Base-by-base conservation (phyloP, 2,888 invertebrate species). In the Leptinotarsa rubiginosa region DNA sequence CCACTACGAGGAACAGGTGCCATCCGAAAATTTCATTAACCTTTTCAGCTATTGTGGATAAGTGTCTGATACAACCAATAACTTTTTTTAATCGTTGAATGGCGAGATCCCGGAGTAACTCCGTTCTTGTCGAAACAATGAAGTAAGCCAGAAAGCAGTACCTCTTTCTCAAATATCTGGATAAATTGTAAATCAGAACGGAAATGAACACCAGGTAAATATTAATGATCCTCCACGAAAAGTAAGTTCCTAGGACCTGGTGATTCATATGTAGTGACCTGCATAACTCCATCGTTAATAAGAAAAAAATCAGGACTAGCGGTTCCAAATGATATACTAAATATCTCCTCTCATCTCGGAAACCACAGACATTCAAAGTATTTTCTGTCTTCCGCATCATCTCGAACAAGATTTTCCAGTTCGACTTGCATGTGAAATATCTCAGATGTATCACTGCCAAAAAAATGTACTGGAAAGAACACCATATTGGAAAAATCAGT, bases 391-490 rank as follows among this genome's bases (percentile, higher is more conserved):
- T 56, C 1, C 12, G 20, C 7, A 56, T 56, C 18, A 22, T 22
- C 54, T 56, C 20, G 54, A 56, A 20, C 54, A 56, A 12, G 1
- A 20, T 56, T 56, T 4, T 56, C 54, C 20, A 56, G 22, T 2
- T 20, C 20, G 10, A 20, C 54, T 56, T 56, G 12, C 20, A 56
- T 20, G 20, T 56, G 54, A 56, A 56, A 20, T 10, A 56, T 56
- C 20, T 56, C 54, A 56, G 13, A 56, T 56, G 54, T 20, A 56
- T 56, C 12, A 56, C 54, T 56, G 2, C 54, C 12, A 56, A 3
- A 56, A 56, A 56, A 56, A 56, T 56, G 20, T 56, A 56, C 22
- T 56, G 54, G 12, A 18, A 56, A 22, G 12, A 56, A 13, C 54
- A 56, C 54, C 54, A 56, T 7, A 56, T 12, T 12, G 54, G 22